Conservation (phyloP, 1,140 invertebrate species). For the Bathynomus jamesi region DNA sequence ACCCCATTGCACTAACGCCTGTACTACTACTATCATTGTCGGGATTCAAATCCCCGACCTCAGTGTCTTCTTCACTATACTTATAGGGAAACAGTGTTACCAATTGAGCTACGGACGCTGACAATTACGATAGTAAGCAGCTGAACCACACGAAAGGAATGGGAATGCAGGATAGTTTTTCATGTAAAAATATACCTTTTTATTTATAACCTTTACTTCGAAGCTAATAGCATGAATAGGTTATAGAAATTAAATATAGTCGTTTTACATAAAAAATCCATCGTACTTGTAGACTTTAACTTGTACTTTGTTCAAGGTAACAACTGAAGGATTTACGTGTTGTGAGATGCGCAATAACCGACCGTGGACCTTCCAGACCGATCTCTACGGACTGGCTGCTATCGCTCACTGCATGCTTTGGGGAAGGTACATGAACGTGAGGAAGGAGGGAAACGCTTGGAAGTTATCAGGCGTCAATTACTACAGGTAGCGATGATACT, state of each 20-base stretch:
- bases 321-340: conserved; percentile 67
- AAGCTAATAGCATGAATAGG: not conserved
- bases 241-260: too few relatives aligned
- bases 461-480: conserved; percentile 18
- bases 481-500: conserved; percentile 12
- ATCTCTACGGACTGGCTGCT: conserved; percentile 77
- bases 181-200: not conserved
- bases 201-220: not conserved
- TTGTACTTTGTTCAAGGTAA: conserved; percentile 50
- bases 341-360: conserved; percentile 76
- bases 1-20: too few relatives aligned
- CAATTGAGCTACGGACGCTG: too few relatives aligned
- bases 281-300: too few relatives aligned
- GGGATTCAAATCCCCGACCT: too few relatives aligned
- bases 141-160: too few relatives aligned
- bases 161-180: too few relatives aligned
- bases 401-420: conserved; percentile 77
- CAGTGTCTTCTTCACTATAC: too few relatives aligned
- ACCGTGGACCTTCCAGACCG: conserved; percentile 86
- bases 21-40: too few relatives aligned
- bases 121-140: too few relatives aligned
- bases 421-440: conserved; percentile 77
- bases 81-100: too few relatives aligned
- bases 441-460: conserved; percentile 48
- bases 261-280: too few relatives aligned